Evolutionary conservation across 2,797 vertebrate species (phyloP), one percentile per base, ranked within the genome.

Genomic region (Sebastes wilsoni): DNA sequence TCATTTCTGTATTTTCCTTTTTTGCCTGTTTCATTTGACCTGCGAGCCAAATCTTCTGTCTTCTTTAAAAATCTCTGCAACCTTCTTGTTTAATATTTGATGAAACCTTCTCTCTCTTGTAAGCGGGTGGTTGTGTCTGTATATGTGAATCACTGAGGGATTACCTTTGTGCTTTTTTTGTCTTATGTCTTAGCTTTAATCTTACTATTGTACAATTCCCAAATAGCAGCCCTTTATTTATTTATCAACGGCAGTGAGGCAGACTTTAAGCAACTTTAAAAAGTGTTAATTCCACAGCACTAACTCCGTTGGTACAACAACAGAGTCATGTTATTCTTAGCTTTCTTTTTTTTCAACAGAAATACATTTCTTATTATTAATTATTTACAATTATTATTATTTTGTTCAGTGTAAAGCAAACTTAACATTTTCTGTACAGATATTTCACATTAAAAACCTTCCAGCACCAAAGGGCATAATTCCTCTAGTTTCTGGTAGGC

Each of bases 71-170:
- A 82, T 81, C 68, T 71, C 46, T 65, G 69, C 70, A 83, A 67
- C 76, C 38, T 66, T 58, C 61, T 62, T 12, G 73, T 87, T 90
- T 60, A 88, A 89, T 88, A 88, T 90, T 90, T 86, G 36, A 91
- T 88, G 79, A 77, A 60, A 68, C 18, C 55, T 59, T 59, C 67
- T 66, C 58, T 62, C 80, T 82, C 61, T 62, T 79, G 62, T 81
- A 77, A 76, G 82, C 58, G 55, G 74, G 75, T 62, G 81, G 65
- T 76, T 86, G 62, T 60, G 80, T 83, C 75, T 68, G 66, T 87
- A 59, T 68, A 71, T 28, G 62, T 23, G 77, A 80, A 66, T 77
- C 66, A 78, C 81, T 70, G 10, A 76, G 65, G 81, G 71, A 84
- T 67, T 73, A 77, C 72, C 75, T 85, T 52, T 59, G 52, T 60